A percentile compares a stretch with the other conserved stretches of the same genome.
Conservation (phyloP, 1,140 invertebrate species). For the Sarcophaga peregrina region DNA sequence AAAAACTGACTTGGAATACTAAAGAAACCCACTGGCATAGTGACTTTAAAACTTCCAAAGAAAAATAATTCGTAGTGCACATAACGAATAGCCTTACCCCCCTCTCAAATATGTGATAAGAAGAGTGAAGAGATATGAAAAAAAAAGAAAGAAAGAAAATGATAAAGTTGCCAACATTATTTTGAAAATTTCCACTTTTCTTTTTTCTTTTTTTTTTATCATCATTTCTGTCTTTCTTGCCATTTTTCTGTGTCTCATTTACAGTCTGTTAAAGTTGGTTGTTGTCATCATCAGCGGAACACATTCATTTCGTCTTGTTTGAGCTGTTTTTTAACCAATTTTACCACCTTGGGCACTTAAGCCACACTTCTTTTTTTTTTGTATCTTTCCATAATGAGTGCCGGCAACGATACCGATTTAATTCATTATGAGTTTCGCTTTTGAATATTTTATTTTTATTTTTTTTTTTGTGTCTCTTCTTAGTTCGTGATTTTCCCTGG, state of each 20-base stretch:
- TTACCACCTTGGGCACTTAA: not conserved
- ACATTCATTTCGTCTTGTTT: too few relatives aligned
- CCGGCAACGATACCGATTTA: not conserved
- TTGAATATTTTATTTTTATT: not conserved
- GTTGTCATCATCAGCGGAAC: too few relatives aligned
- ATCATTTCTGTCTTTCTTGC: not conserved
- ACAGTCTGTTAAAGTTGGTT: not conserved
- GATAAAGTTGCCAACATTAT: slow-evolving; percentile 11
- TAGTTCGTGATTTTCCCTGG: too few relatives aligned
- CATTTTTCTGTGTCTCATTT: not conserved
- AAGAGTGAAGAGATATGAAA: not conserved
- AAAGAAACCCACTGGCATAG: not conserved
- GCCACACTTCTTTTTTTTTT: not conserved
- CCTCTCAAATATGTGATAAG: not conserved
- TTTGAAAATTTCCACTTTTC: too few relatives aligned
- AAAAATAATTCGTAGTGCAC: too few relatives aligned
- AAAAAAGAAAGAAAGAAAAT: not conserved
- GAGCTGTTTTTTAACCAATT: not conserved
- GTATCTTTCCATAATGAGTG: not conserved
- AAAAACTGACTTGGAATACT: not conserved
- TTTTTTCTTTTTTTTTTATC: too few relatives aligned
- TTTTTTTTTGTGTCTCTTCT: not conserved
- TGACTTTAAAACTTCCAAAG: not conserved
- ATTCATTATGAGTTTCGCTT: slow-evolving; percentile 1
- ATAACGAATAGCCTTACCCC: too few relatives aligned